Conservation (phyloP, 1,140 invertebrate species). For the Linepithema humile region DNA sequence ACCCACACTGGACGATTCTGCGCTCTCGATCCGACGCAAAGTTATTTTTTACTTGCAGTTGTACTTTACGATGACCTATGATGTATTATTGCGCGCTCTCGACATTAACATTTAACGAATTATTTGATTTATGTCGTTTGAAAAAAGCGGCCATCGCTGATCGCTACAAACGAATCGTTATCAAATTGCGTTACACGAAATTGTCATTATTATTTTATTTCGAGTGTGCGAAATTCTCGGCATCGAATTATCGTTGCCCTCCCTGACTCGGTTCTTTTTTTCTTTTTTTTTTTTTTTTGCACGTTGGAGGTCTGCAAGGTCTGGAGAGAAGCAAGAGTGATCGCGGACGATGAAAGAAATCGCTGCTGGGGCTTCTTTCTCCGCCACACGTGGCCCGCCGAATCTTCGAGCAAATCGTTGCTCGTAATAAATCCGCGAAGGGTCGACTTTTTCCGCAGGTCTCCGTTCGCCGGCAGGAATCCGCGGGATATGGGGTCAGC, state of each 20-base stretch:
- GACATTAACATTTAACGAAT: neutral
- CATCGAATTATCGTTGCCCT: neutral
- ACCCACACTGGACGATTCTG: neutral
- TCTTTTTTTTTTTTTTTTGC: neutral
- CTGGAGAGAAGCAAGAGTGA: neutral
- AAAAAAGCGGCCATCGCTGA: neutral
- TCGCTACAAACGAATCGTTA: neutral
- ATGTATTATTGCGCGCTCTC: neutral
- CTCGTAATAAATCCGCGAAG: conserved; percentile 53
- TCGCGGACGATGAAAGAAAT: neutral
- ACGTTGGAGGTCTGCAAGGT: neutral
- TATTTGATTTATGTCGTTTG: neutral
- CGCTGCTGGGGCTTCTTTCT: neutral
- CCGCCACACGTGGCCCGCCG: neutral
- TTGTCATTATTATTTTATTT: neutral
- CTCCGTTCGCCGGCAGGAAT: neutral
- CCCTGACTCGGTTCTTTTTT: too few relatives aligned
- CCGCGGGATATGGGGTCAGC: conserved; percentile 58
- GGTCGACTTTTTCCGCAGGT: conserved; percentile 49
- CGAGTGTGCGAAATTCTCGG: neutral
- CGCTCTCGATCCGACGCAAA: neutral
- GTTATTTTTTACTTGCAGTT: neutral
- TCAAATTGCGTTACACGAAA: neutral
- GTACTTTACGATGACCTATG: too few relatives aligned
- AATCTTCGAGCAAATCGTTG: conserved; percentile 28